phyloP scores from a whole-genome alignment of 1,140 invertebrate species.

The Trachymyrmex cornetzi region DNA sequence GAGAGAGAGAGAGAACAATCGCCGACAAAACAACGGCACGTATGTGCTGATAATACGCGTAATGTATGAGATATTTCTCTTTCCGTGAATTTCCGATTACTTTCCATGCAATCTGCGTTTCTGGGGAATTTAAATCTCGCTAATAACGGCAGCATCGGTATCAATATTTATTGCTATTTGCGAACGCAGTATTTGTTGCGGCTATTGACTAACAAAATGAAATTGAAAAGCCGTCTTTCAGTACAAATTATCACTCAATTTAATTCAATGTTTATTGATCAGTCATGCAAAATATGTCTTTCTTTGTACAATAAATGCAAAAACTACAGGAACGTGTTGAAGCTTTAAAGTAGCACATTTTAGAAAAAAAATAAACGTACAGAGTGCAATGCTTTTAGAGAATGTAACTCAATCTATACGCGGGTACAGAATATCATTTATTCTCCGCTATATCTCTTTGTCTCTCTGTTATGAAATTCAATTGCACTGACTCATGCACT shows the following conservation, averaged over 20 bases:
- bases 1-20: not conserved
- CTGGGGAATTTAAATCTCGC: not conserved
- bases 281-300: not conserved
- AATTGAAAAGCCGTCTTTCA: not conserved
- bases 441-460: not conserved
- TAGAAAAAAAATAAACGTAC: not conserved
- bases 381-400: no score
- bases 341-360: not conserved
- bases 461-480: constrained; percentile 49
- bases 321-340: not conserved
- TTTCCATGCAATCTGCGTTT: constrained; percentile 17
- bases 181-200: not conserved
- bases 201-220: constrained; percentile 6
- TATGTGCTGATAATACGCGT: constrained; percentile 26
- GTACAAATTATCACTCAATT: constrained; percentile 28
- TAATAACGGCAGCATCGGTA: not conserved
- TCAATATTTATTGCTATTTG: constrained; percentile 10
- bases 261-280: not conserved
- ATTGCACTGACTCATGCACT: constrained; percentile 42
- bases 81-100: constrained; percentile 45
- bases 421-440: constrained; percentile 20
- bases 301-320: no score
- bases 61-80: constrained; percentile 39
- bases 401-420: not conserved
- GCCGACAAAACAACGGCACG: constrained; percentile 38